Evolutionary conservation across 1,140 invertebrate species (phyloP), one percentile per base, ranked within the genome.

Genomic region (Frieseomelitta varia): DNA sequence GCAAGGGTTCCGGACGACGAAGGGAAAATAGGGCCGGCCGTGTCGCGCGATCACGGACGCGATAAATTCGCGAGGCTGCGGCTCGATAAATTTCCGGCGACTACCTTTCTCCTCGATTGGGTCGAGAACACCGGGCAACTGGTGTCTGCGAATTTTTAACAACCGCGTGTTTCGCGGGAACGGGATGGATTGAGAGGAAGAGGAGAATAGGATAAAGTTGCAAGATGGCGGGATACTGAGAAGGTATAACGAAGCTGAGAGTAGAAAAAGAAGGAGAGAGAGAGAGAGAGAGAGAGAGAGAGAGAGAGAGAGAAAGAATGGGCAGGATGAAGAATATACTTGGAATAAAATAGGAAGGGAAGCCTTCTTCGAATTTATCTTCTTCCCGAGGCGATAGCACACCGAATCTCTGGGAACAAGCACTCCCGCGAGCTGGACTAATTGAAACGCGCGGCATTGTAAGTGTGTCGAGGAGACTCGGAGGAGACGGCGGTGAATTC

Each of bases 101-200:
- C 39, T 47, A 10, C 39, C 39, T 47, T 47, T 47, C 39, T 10
- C 39, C 6, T 47, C 39, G 39, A 47, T 14, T 24, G n/a, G 39
- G 55, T 80, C 51, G 21, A 24, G 53, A 68, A 68, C 34, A 19
- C 47, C 24, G 53, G 72, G 61, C 39, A 24, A 69, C 51, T 63
- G 47, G 12, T 12, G 30, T 6, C 27, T 15, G 51, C 51, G 74
- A 71, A 72, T 86, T 86, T 67, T 86, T 82, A 82, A 75, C 75
- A 85, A 69, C n/a, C 24, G 24, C 39, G 51, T 56, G 19, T 67
- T 15, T 15, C 19, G 1, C 15, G 8, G 15, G 47, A 47, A 74
- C n/a, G 11, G 24, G 12, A 61, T 11, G n/a, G n/a, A n/a, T n/a
- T 21, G 27, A 12, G 27, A 10, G 15, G 2, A 11, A 15, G 4